A percentile compares a stretch with the other conserved stretches of the same genome.
Conservation (phyloP, 2,113 vertebrate species). For the Heptranchias perlo region DNA sequence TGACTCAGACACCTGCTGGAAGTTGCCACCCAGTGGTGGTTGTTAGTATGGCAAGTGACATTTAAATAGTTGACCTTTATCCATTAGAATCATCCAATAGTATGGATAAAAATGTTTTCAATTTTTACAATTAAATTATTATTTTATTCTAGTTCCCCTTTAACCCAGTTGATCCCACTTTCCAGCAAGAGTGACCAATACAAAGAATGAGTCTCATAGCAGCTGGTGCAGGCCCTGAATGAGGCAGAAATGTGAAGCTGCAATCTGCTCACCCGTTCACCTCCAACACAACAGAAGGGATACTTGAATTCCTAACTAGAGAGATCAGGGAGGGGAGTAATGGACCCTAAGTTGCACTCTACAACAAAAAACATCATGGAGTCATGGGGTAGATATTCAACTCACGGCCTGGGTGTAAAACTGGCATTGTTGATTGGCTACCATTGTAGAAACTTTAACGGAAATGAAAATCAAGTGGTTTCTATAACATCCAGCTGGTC, state of each 20-base stretch:
- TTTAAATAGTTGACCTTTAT: not conserved
- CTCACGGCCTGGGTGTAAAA: not conserved
- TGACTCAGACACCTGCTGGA: not conserved
- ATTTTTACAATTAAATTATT: not conserved
- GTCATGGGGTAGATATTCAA: not conserved
- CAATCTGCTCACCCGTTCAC: not conserved
- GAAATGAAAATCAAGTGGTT: not conserved
- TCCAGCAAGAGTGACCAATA: not conserved
- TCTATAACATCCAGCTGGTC: not conserved
- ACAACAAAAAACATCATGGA: not conserved
- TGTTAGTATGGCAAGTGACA: not conserved
- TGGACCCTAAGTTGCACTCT: not conserved
- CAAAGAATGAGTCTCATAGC: not conserved
- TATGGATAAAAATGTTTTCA: not conserved
- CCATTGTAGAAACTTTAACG: not conserved
- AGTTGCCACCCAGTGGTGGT: not conserved
- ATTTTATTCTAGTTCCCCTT: not conserved
- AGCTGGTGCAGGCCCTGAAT: not conserved
- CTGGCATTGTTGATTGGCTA: not conserved
- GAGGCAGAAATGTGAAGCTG: not conserved
- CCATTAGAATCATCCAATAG: not conserved
- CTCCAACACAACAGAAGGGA: not conserved
- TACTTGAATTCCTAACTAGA: not conserved
- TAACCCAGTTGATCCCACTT: not conserved
- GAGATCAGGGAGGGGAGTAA: not conserved